Evolutionary conservation across 2,888 invertebrate species (phyloP).

Genomic region (Glaucopsyche alexis): DNA sequence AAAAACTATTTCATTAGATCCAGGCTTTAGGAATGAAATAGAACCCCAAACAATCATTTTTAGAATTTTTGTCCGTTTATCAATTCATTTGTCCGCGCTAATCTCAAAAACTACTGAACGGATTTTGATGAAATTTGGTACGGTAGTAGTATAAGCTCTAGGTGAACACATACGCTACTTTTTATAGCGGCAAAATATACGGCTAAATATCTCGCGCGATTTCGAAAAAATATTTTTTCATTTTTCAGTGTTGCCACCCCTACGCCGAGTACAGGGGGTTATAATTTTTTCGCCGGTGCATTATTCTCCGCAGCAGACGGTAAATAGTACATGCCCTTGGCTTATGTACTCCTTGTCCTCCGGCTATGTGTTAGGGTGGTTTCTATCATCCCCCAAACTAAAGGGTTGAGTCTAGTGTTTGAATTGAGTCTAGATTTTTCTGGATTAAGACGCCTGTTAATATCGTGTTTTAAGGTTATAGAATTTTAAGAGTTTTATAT

Average conservation of each 20-base stretch:
- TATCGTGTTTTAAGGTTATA: background rate
- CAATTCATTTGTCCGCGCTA: too few species aligned
- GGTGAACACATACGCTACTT: too few species aligned
- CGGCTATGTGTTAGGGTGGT: constrained; percentile 27
- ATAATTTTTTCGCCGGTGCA: constrained; percentile 41
- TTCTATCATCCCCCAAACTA: constrained; percentile 28
- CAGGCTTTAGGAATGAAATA: too few species aligned
- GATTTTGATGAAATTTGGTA: too few species aligned
- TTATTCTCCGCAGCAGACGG: constrained; percentile 39
- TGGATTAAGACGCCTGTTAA: constrained; percentile 9
- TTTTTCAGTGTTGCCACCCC: background rate
- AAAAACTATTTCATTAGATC: too few species aligned
- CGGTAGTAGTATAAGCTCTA: too few species aligned
- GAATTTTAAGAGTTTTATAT: background rate
- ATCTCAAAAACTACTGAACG: too few species aligned
- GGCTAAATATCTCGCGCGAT: too few species aligned
- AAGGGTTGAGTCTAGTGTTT: constrained; percentile 17
- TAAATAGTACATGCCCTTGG: constrained; percentile 35
- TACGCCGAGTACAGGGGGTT: constrained; percentile 36
- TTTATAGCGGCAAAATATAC: too few species aligned
- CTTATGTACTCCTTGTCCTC: constrained; percentile 35
- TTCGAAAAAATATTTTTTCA: too few species aligned
- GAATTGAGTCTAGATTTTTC: constrained; percentile 19
- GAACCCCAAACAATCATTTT: too few species aligned
- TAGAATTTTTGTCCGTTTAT: too few species aligned